Conservation (phyloP, 2,797 vertebrate species). For the Buphagus erythrorhynchus region DNA sequence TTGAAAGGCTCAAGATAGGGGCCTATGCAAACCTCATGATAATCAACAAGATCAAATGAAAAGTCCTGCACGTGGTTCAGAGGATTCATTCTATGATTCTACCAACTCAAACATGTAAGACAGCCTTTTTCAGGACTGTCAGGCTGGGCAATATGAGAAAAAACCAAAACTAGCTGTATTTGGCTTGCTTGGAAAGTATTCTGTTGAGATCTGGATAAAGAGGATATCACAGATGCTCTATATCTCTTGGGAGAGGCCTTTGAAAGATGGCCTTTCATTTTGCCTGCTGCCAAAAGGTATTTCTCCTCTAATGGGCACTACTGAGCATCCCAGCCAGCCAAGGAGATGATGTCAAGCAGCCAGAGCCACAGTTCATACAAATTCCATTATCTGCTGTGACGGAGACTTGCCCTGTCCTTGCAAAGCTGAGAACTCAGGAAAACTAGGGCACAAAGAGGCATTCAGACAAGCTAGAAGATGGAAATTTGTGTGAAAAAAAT, state of each 20-base stretch:
- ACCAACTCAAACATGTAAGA: not conserved
- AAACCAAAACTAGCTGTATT: not conserved
- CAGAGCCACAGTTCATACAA: not conserved
- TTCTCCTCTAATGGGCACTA: not conserved
- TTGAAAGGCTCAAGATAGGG: not conserved
- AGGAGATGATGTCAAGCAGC: not conserved
- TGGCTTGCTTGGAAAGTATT: not conserved
- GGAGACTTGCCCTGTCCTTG: not conserved
- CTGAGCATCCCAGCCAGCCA: not conserved
- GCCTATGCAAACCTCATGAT: not conserved
- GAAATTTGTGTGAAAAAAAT: not conserved
- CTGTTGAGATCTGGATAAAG: not conserved
- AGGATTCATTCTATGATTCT: not conserved
- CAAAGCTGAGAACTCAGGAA: not conserved
- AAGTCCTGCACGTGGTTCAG: not conserved
- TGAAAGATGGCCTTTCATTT: not conserved
- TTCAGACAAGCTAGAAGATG: not conserved
- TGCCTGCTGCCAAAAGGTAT: not conserved
- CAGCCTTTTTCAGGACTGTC: not conserved
- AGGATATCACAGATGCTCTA: not conserved
- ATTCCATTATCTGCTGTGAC: not conserved
- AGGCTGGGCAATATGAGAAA: not conserved
- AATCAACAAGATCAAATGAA: not conserved
- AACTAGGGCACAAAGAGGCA: not conserved
- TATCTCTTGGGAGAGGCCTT: not conserved